Evolutionary conservation across 2,888 invertebrate species (phyloP), one percentile per base, ranked within the genome.

Genomic region (Spialia ferax): DNA sequence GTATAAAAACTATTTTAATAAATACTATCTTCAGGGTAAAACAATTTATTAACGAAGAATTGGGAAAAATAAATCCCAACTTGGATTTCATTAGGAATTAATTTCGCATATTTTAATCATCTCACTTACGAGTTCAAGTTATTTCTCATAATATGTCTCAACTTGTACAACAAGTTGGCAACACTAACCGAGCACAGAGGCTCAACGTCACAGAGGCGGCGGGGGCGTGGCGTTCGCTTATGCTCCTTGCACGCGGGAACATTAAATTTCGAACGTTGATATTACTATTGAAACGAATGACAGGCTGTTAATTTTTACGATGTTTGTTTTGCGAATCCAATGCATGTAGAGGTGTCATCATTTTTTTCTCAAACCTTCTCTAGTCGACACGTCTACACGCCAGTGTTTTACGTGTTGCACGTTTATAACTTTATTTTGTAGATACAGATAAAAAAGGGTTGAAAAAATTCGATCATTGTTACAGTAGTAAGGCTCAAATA

Each of bases 191-290:
- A 65, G 29, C 35, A 74, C 70, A 77, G 77, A 80, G 71, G 69
- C 75, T 63, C 66, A 59, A 69, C 70, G 70, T 65, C 73, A 70
- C 77, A 83, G 85, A 84, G 80, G 70, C 78, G 72, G 69, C 70
- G 75, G 73, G 71, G 80, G 80, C 80, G 81, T 81, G 80, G 70
- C 73, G 59, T 56, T 38, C 52, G 15, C 11, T 50, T 57, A 56
- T 15, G 64, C 68, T 67, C 59, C 54, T 54, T 56, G 56, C 55
- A 59, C 64, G 29, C 29, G 45, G 66, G 56, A 52, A 57, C 61
- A 71, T 69, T 73, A 60, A 61, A 67, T 74, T 73, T 69, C 66
- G 65, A 45, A 60, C 20, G 23, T 63, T 61, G 67, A 64, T 69
- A 64, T 59, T 66, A 59, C 66, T 71, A 70, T 74, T 74, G 73